Evolutionary conservation across 2,113 vertebrate species (phyloP).

Genomic region (Tilapia sparmanii): DNA sequence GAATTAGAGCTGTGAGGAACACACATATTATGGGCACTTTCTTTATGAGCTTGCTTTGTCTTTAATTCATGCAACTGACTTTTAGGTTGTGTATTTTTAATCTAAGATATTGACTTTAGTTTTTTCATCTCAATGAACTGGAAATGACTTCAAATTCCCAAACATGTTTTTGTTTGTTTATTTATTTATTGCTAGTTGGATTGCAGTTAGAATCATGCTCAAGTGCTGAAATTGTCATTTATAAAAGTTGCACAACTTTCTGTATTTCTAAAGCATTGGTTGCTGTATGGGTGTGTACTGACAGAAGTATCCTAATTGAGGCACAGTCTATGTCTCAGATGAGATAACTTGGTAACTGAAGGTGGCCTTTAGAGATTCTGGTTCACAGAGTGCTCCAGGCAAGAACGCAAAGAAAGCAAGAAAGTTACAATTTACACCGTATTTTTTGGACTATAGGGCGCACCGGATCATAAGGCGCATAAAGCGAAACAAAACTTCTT

Average conservation of each 20-base stretch:
- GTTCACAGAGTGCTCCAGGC: not conserved
- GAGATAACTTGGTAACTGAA: too few relatives aligned
- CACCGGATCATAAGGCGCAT: rapidly evolving
- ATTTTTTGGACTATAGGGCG: not conserved
- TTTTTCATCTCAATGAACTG: not conserved
- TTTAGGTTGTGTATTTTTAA: not conserved
- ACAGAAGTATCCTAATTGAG: too few relatives aligned
- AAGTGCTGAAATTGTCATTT: too few relatives aligned
- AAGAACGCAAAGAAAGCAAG: not conserved
- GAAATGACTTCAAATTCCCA: not conserved
- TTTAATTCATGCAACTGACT: not conserved
- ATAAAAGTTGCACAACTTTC: too few relatives aligned
- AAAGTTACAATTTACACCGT: not conserved
- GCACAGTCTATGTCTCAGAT: too few relatives aligned
- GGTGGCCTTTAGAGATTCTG: not conserved
- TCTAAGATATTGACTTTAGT: not conserved
- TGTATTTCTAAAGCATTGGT: too few relatives aligned
- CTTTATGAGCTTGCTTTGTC: not conserved
- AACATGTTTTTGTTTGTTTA: not conserved
- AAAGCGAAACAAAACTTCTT: rapidly evolving
- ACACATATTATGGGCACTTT: not conserved
- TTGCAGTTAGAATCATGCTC: not conserved
- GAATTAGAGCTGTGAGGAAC: not conserved
- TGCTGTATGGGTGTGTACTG: too few relatives aligned
- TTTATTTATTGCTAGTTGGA: not conserved